Conservation (phyloP, 2,888 invertebrate genomes). For the Heliconius ismenius region DNA sequence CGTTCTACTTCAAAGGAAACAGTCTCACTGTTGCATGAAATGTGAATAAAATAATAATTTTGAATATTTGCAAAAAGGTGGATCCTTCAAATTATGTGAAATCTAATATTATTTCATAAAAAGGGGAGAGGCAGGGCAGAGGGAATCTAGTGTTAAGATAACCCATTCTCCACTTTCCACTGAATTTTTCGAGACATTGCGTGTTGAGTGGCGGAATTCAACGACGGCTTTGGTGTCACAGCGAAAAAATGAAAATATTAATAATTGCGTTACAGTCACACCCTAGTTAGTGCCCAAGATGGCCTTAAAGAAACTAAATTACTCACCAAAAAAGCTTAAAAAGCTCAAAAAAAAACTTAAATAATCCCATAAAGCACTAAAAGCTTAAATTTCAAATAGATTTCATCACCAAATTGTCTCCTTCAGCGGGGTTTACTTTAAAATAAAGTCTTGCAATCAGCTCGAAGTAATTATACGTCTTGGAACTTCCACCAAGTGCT, state of each 20-base stretch:
- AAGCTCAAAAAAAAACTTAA: background rate
- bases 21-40: background rate
- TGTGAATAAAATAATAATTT: background rate
- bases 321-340: no score
- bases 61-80: background rate
- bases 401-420: constrained; percentile 4
- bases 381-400: background rate
- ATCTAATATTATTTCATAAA: no score
- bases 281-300: no score
- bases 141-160: no score
- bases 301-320: no score
- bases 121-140: no score
- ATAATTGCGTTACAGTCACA: no score
- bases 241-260: no score
- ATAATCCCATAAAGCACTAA: background rate
- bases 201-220: no score
- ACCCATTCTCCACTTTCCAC: no score
- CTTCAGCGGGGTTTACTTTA: constrained; percentile 6
- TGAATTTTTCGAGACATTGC: no score
- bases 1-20: background rate
- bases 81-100: background rate
- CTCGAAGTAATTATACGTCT: constrained; percentile 38
- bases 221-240: no score
- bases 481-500: constrained; percentile 33
- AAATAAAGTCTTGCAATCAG: constrained; percentile 28